These are phyloP conservation scores for Copidosoma floridanum DNA, from an alignment of 1,140 invertebrate genomes.

Conservation along the genomic window DNA sequence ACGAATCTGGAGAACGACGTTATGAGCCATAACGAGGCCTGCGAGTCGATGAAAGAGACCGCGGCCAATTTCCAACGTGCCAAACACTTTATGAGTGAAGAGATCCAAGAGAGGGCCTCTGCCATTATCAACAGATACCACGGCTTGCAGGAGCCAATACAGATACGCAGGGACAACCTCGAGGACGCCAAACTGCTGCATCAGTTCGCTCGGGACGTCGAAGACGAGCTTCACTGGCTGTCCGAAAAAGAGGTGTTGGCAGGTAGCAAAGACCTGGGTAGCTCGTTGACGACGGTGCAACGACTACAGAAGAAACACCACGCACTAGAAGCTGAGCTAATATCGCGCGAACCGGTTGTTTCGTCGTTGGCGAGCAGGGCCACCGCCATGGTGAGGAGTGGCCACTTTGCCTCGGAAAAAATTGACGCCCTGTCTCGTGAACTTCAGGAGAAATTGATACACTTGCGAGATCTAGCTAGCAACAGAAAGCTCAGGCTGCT, in stretches of 20 bases:
- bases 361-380: conserved; percentile 69
- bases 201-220: conserved; percentile 80
- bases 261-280: conserved; percentile 73
- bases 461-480: conserved; percentile 70
- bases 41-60: conserved; percentile 75
- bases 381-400: conserved; percentile 74
- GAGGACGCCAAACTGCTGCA: conserved; percentile 84
- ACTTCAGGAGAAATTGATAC: conserved; percentile 64
- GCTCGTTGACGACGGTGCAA: conserved; percentile 86
- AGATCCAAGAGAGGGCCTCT: conserved; percentile 73
- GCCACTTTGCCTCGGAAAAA: conserved; percentile 76
- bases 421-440: conserved; percentile 68
- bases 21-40: conserved; percentile 73
- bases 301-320: conserved; percentile 96
- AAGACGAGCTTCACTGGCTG: conserved; percentile 84
- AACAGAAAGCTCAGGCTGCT: conserved; percentile 69
- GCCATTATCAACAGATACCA: conserved; percentile 71
- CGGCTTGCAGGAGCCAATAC: conserved; percentile 83
- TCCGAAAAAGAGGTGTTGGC: conserved; percentile 83
- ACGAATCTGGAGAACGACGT: conserved; percentile 80
- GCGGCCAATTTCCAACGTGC: conserved; percentile 71
- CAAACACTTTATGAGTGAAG: conserved; percentile 82
- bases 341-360: conserved; percentile 79
- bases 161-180: conserved; percentile 84
- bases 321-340: conserved; percentile 78